Evolutionary conservation across 2,888 invertebrate genomes (phyloP), one percentile per base, ranked within the genome.

Genomic region (Plutella xylostella): DNA sequence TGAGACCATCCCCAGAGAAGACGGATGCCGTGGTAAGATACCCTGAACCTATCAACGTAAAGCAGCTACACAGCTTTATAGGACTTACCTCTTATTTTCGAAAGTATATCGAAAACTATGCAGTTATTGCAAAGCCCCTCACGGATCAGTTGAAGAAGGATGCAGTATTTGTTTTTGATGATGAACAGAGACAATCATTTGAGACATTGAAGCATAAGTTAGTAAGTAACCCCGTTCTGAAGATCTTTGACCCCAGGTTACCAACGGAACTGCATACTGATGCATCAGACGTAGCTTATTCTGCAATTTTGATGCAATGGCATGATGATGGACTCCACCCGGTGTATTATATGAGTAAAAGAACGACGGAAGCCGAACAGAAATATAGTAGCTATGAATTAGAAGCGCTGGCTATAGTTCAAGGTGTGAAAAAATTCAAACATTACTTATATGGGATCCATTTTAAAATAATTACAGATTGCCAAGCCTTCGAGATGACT

Each of bases 401-500:
- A 1, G 48, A 51, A 25, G 47, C 46, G 1, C 21, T 51, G 5
- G 51, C 51, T n/a, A 31, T 52, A 7, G 30, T 51, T 1, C 48
- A 51, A 25, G 48, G 31, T 6, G 21, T 51, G 0, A 51, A 49
- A 30, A 50, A 48, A 20, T 51, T 50, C 19, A 25, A 48, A 6
- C 6, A 31, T 0, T 53, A 51, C 41, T 28, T 53, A 2, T 19
- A 21, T 14, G 53, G 51, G 2, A 48, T 42, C 4, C 25, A 37
- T 1, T 53, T 51, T 35, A 53, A 47, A 15, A 51, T 49, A 9
- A 42, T 51, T 1, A 50, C 47, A 1, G 51, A 51, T 17, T 51
- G 51, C 20, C 3, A 30, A 12, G 52, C 52, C 20, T 49, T 54
- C 12, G 14, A 45, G 28, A 39, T 42, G 41, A 53, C 51, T 1